Base-by-base conservation (phyloP, 2,113 vertebrate genomes). In the Actenoides hombroni region DNA sequence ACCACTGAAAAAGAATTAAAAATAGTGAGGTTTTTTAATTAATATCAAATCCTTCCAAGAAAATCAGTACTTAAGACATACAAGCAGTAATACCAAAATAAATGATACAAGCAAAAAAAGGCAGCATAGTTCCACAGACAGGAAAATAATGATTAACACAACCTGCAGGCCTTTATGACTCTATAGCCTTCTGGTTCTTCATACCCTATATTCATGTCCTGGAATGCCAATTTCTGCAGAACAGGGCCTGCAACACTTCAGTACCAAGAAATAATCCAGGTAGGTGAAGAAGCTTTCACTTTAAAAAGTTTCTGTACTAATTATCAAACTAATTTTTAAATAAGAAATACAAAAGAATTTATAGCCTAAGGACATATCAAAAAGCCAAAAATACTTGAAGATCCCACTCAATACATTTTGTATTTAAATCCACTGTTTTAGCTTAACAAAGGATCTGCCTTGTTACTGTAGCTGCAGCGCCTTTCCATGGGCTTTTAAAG, bases 1-100 rank as follows among this genome's bases (percentile, higher is more conserved):
- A 99, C 99, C 97, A 99, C 99, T 99, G 97, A 80, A 90, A 81
- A 85, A 53, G n/a, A 75, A 84, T 96, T 67, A 83, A 85, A 80
- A 85, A 78, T n/a, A 67, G 39, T 11, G 15, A 2, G 5, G 4
- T 13, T 88, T 75, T 88, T 69, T 61, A 61, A 64, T 60, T 73
- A 84, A 26, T 51, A 76, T 53, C 29, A 94, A 35, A 42, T 48
- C 65, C 57, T 76, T 54, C 28, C 46, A 67, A 84, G 33, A 29
- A 86, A 90, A 75, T 9, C 3, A 59, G 4, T 24, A 73, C 17
- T 80, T 25, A 14, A 14, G 13, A 76, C 57, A 51, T 37, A 54
- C 11, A 68, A 42, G 23, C 1, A 1, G 8, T 87, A 92, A 67
- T 15, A 80, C 12, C 56, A 75, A 83, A 92, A 29, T 28, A 84